Base-by-base conservation (phyloP, 2,888 invertebrate species). In the Drosophila atroscutellata region DNA sequence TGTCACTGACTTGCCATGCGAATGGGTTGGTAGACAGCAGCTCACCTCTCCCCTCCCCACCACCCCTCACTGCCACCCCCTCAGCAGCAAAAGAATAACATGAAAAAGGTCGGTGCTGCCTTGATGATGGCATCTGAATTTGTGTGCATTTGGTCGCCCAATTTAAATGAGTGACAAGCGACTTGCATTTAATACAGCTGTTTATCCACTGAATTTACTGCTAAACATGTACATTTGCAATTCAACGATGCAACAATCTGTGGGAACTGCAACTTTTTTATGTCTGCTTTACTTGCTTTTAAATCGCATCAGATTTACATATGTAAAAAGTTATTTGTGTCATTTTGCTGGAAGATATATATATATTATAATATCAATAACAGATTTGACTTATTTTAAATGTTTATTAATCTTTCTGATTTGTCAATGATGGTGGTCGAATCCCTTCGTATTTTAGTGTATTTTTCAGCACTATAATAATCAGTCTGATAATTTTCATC, bases 161-260 rank as follows among this genome's bases (percentile, higher is more conserved):
- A 86, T 83, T 83, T 83, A 75, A 83, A 86, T 89, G 86, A 84
- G 79, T 81, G 84, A 83, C 86, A 83, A 75, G 63, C 69, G 66
- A 69, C 72, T 81, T 67, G 72, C 72, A 77, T 75, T 86, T 69
- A 72, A 88, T 72, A 54, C 66, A 62, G 51, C 59, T 65, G 71
- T 68, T 74, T 71, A 72, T 71, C 47, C 36, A 50, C 9, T 51
- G 62, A 61, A 51, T 24, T 4, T 30, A 50, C 37, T 50, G 50
- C 56, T 56, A 20, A 47, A 37, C 62, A 70, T 74, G 76, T 75
- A 64, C 74, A 75, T 69, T 24, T 28, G 39, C 49, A 39, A 39
- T 28, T 26, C 54, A 30, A 11, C 9, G 37, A 75, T 39, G 32
- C 32, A 64, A 75, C 59, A 64, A 64, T 63, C 45, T 37, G 32